A percentile compares a stretch with the other conserved stretches of the same genome.
Conservation (phyloP, 2,113 vertebrate species). For the Lamprotornis superbus region DNA sequence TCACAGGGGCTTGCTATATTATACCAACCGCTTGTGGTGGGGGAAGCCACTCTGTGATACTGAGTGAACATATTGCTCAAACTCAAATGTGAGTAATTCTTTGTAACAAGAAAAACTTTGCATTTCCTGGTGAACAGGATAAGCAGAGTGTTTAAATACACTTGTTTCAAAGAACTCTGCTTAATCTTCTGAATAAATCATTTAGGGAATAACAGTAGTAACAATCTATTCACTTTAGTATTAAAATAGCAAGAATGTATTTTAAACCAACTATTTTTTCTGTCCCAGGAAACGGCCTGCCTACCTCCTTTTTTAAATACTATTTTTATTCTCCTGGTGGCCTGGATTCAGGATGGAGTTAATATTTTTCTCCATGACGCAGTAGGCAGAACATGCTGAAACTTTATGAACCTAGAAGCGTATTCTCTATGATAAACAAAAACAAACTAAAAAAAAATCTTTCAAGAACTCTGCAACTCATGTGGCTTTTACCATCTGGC, state of each 20-base stretch:
- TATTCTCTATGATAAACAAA: constrained; percentile 64
- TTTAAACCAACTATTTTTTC: constrained; percentile 42
- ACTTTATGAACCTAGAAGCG: constrained; percentile 54
- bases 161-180: not conserved
- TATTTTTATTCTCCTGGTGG: constrained; percentile 49
- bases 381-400: constrained; percentile 52
- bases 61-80: not conserved
- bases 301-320: constrained; percentile 47
- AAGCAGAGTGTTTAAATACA: not conserved
- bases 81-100: not conserved
- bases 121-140: not conserved
- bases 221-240: constrained; percentile 2
- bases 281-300: constrained; percentile 17
- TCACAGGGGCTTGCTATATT: not conserved
- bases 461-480: constrained; percentile 8
- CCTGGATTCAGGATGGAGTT: constrained; percentile 63
- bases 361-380: constrained; percentile 66
- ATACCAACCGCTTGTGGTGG: not conserved
- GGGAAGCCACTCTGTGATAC: not conserved
- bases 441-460: constrained; percentile 53
- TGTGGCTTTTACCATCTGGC: constrained; percentile 63
- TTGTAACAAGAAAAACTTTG: not conserved
- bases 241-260: constrained; percentile 25
- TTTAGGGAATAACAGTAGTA: not conserved
- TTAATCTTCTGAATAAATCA: not conserved